Evolutionary conservation across 2,113 vertebrate genomes (phyloP).

Genomic region (Microcebus lehilahytsara): DNA sequence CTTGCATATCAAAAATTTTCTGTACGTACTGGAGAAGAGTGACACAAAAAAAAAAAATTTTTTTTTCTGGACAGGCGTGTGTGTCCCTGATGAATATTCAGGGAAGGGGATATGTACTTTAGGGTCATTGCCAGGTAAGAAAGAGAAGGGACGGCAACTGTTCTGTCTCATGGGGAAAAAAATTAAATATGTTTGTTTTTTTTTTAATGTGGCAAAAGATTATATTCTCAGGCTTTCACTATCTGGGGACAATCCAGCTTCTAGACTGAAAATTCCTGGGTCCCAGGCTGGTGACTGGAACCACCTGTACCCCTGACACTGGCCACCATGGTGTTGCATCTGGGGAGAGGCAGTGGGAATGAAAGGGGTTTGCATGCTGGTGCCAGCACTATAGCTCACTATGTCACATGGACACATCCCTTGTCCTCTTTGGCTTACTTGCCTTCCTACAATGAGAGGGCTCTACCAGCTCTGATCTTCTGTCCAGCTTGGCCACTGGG

Average conservation of each 20-base stretch:
- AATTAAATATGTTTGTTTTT: background rate
- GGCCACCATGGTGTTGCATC: background rate
- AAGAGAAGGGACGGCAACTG: background rate
- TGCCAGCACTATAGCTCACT: background rate
- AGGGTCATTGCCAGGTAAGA: background rate
- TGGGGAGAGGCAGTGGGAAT: background rate
- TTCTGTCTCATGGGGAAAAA: background rate
- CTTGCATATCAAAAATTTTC: conserved; percentile 17
- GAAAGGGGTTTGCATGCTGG: background rate
- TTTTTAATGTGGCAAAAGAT: background rate
- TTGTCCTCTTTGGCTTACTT: background rate
- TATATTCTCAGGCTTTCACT: conserved; percentile 22
- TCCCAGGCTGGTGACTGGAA: background rate
- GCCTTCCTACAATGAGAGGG: background rate
- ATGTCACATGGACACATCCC: background rate
- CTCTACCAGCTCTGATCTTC: conserved; percentile 14
- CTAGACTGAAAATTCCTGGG: background rate
- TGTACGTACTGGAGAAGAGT: background rate
- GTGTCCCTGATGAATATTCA: background rate
- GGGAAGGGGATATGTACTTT: background rate
- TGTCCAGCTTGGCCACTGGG: background rate
- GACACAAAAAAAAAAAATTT: too few relatives aligned
- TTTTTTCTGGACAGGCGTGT: background rate
- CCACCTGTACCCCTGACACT: background rate
- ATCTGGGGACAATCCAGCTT: background rate